A percentile compares a stretch with the other conserved stretches of the same genome.
phyloP scores from a whole-genome alignment of 2,113 vertebrate genomes.

The Xiphorhynchus elegans region DNA sequence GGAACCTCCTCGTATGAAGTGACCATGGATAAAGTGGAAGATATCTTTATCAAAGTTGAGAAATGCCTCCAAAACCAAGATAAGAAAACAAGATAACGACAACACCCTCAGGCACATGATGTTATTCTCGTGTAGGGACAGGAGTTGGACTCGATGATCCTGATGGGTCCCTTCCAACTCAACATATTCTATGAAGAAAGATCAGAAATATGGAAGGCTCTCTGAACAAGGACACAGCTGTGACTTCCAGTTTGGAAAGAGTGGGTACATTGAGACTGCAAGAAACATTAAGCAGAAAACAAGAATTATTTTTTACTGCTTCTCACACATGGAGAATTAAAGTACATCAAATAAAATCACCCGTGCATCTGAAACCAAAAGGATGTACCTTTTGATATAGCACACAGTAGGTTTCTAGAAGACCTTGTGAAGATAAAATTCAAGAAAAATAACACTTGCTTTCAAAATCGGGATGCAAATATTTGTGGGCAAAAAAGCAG shows the following conservation, averaged over 20 bases:
- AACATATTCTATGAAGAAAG: not conserved
- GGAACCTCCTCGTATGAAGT: fast-evolving
- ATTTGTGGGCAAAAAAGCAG: not conserved
- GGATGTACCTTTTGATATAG: not conserved
- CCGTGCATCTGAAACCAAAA: not conserved
- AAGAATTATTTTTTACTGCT: not conserved
- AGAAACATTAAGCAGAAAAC: not conserved
- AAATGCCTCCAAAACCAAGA: not conserved
- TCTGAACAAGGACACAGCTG: not conserved
- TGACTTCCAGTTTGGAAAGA: not conserved
- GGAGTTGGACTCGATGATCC: not conserved
- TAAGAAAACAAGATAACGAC: fast-evolving
- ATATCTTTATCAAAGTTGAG: not conserved
- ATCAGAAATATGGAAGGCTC: fast-evolving
- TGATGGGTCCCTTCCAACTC: not conserved
- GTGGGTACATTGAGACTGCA: fast-evolving
- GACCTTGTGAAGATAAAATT: not conserved
- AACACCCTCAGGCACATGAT: not conserved
- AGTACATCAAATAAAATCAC: not conserved
- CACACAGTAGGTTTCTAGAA: not conserved
- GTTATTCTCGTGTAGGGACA: not conserved
- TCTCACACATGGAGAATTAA: not conserved
- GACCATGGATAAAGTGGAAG: not conserved
- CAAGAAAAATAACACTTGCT: not conserved
- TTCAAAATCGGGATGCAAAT: not conserved